phyloP scores from a whole-genome alignment of 2,113 vertebrate genomes.

The Oreotrochilus melanogaster region DNA sequence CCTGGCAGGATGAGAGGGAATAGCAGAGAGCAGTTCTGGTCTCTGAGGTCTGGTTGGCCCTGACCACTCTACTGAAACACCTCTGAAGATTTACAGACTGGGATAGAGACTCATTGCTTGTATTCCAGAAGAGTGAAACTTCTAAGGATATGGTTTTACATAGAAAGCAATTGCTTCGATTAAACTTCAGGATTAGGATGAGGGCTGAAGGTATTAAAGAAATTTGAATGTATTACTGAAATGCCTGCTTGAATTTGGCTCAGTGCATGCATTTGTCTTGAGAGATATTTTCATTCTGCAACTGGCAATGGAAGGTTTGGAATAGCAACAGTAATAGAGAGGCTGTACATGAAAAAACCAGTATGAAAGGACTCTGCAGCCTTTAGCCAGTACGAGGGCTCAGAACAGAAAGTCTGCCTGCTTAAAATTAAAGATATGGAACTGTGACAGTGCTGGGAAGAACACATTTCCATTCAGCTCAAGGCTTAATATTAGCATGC shows the following conservation, averaged over 20 bases:
- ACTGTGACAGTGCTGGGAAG: neutral
- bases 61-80: no score
- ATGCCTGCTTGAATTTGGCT: conserved; percentile 54
- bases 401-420: neutral
- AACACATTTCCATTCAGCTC: conserved; percentile 4
- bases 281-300: conserved; percentile 7
- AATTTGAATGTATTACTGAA: conserved; percentile 36
- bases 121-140: conserved; percentile 41
- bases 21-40: no score
- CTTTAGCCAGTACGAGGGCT: neutral
- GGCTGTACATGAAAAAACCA: conserved; percentile 1
- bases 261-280: conserved; percentile 3
- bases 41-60: no score
- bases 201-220: conserved; percentile 45
- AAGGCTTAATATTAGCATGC: conserved; percentile 17
- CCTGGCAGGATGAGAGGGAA: no score
- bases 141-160: conserved; percentile 43
- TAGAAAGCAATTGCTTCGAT: conserved; percentile 57
- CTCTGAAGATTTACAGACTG: neutral
- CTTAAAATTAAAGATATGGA: conserved; percentile 32
- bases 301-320: neutral
- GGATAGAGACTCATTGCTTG: neutral
- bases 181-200: conserved; percentile 54
- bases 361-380: neutral
- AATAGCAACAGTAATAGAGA: neutral